These are phyloP conservation scores for Remorina albescens DNA, from an alignment of 2,797 vertebrate genomes.

Conservation along the genomic window DNA sequence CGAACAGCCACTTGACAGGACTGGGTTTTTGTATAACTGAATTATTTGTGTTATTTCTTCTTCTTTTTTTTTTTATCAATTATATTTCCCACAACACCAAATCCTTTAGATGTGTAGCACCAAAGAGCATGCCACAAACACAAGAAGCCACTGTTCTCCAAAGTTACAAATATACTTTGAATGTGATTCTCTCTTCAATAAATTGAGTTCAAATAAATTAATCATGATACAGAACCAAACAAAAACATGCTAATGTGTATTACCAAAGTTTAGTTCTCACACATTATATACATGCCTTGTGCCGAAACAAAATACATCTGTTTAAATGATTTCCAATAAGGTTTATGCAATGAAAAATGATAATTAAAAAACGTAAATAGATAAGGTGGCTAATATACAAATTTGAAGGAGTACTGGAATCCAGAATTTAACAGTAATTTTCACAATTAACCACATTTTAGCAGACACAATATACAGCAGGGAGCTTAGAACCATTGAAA, in stretches of 20 bases:
- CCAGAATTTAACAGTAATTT: constrained; percentile 86
- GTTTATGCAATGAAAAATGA: constrained; percentile 68
- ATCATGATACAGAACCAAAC: constrained; percentile 72
- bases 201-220: constrained; percentile 71
- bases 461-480: constrained; percentile 88
- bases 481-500: constrained; percentile 76
- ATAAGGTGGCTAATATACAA: constrained; percentile 88
- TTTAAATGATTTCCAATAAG: constrained; percentile 61
- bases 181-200: constrained; percentile 59
- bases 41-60: neutral
- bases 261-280: constrained; percentile 83
- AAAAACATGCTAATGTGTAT: constrained; percentile 79
- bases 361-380: constrained; percentile 73
- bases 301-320: constrained; percentile 72
- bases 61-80: constrained; percentile 4
- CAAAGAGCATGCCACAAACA: constrained; percentile 47
- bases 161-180: constrained; percentile 49
- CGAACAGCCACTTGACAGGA: neutral
- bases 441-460: constrained; percentile 88
- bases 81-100: constrained; percentile 31
- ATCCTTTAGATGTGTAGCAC: constrained; percentile 49
- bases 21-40: neutral
- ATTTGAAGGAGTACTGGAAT: constrained; percentile 84
- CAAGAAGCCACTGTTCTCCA: constrained; percentile 35
- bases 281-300: constrained; percentile 86